Conservation (phyloP, 2,113 vertebrate genomes). For the Columba livia region DNA sequence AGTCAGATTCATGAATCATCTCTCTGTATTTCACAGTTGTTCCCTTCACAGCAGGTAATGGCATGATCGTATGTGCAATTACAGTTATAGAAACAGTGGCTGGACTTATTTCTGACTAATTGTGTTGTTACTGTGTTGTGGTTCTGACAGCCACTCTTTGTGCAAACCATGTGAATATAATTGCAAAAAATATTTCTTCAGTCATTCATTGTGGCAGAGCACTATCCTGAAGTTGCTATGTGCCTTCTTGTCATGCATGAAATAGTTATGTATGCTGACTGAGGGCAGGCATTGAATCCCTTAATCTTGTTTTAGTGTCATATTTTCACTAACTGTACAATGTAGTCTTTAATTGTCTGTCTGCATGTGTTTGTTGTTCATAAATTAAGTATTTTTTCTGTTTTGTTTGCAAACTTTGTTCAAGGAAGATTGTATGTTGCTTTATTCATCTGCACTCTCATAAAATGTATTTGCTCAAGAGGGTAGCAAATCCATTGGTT, state of each 20-base stretch:
- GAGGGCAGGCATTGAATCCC: background rate
- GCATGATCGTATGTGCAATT: background rate
- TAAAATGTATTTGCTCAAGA: background rate
- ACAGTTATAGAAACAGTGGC: background rate
- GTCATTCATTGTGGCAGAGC: rapidly evolving
- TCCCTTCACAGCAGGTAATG: slow-evolving; percentile 3
- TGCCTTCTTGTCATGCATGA: background rate
- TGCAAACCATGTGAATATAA: background rate
- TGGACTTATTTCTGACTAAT: slow-evolving; percentile 6
- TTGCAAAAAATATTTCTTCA: background rate
- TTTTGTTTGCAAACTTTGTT: background rate
- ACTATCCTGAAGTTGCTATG: background rate
- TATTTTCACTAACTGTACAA: background rate
- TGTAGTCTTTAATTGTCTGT: background rate
- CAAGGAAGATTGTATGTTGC: background rate
- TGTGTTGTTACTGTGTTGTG: background rate
- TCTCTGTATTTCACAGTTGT: background rate
- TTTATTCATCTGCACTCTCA: background rate
- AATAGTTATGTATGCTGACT: background rate
- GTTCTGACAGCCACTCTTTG: background rate
- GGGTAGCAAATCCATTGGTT: background rate
- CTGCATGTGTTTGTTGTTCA: background rate
- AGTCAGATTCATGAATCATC: slow-evolving; percentile 17
- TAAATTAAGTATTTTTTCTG: background rate
- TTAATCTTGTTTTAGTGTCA: background rate